These are phyloP conservation scores for Scleropages formosus DNA, from an alignment of 2,797 vertebrate species.

Conservation along the genomic window DNA sequence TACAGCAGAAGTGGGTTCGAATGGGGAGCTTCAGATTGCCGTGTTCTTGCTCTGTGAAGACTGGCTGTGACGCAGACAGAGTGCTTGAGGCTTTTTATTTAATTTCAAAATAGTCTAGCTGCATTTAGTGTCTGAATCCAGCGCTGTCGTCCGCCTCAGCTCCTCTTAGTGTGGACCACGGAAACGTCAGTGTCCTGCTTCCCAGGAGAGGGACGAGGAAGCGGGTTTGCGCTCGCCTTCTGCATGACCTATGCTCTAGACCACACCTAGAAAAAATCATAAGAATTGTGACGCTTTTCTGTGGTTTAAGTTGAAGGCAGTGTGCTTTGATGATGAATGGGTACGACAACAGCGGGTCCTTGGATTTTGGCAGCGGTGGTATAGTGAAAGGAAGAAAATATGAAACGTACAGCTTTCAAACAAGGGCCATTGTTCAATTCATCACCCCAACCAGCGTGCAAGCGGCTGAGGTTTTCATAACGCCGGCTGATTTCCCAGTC, in stretches of 20 bases:
- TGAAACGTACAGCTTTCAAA: neutral
- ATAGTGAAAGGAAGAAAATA: neutral
- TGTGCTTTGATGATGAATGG: neutral
- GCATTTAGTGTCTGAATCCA: neutral
- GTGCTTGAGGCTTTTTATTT: neutral
- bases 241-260: neutral
- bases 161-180: neutral
- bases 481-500: too few relatives aligned
- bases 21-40: too few relatives aligned
- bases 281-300: too few relatives aligned
- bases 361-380: neutral
- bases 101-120: neutral
- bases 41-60: neutral
- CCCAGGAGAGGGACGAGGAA: too few relatives aligned
- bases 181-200: neutral
- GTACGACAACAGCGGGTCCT: constrained; percentile 7
- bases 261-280: too few relatives aligned
- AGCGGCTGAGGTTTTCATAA: too few relatives aligned
- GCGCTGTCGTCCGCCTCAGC: neutral
- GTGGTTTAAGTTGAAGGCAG: too few relatives aligned
- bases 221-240: neutral
- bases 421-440: too few relatives aligned
- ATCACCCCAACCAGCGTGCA: too few relatives aligned
- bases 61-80: neutral
- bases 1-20: too few relatives aligned